Evolutionary conservation across 2,797 vertebrate genomes (phyloP).

Genomic region (Brachyrhaphis roseni): DNA sequence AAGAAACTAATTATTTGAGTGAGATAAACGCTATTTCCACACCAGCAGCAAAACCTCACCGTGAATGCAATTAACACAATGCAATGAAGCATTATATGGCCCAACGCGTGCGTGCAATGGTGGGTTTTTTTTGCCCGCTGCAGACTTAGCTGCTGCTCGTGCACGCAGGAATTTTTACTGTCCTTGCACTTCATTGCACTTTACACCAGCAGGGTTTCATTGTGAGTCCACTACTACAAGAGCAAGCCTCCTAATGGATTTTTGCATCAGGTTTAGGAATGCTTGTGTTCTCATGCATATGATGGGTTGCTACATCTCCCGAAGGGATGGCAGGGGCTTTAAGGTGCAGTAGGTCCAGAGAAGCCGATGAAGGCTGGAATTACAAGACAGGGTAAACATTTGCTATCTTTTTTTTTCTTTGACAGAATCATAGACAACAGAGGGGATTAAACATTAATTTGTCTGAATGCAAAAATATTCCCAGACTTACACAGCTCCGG

Average conservation of each 20-base stretch:
- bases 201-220: slow-evolving; percentile 55
- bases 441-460: slow-evolving; percentile 18
- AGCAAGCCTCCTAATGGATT: slow-evolving; percentile 71
- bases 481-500: slow-evolving; percentile 18
- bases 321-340: slow-evolving; percentile 52
- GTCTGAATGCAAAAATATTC: slow-evolving; percentile 12
- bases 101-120: slow-evolving; percentile 25
- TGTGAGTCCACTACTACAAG: slow-evolving; percentile 53
- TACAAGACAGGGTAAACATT: slow-evolving; percentile 30
- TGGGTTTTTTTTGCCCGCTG: slow-evolving; percentile 23
- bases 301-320: slow-evolving; percentile 62
- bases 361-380: slow-evolving; percentile 32
- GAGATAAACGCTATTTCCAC: slow-evolving; percentile 42
- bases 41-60: slow-evolving; percentile 22
- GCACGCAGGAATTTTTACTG: slow-evolving; percentile 64
- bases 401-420: slow-evolving; percentile 34
- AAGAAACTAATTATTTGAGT: slow-evolving; percentile 36
- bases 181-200: slow-evolving; percentile 66
- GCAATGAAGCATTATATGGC: slow-evolving; percentile 49
- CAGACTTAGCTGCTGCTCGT: slow-evolving; percentile 31
- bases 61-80: slow-evolving; percentile 43
- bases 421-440: slow-evolving; percentile 8
- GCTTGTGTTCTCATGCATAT: slow-evolving; percentile 73
- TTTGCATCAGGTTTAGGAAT: slow-evolving; percentile 59
- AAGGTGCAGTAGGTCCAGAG: slow-evolving; percentile 35